These are phyloP conservation scores for Plecotus auritus DNA, from an alignment of 2,113 vertebrate genomes.

Conservation along the genomic window DNA sequence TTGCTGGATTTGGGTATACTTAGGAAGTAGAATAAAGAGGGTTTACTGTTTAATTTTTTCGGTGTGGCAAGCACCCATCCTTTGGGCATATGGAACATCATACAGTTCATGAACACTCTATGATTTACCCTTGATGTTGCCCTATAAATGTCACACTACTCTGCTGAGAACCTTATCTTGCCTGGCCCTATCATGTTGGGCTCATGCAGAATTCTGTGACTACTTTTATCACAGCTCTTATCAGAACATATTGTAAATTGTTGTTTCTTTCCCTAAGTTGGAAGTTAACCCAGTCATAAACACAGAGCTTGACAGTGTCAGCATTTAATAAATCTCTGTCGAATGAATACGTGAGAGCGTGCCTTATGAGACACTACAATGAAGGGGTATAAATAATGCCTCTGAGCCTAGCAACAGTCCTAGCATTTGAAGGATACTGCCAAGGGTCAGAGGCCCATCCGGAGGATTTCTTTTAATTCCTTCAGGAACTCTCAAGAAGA, in stretches of 20 bases:
- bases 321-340: not conserved
- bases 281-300: not conserved
- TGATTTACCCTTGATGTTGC: not conserved
- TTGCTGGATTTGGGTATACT: not conserved
- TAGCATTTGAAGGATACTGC: not conserved
- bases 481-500: slow-evolving; percentile 47
- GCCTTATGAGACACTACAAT: not conserved
- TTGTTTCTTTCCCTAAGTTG: not conserved
- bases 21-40: not conserved
- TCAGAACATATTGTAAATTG: not conserved
- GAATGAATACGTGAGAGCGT: not conserved
- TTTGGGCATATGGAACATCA: not conserved
- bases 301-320: not conserved
- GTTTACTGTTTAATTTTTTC: not conserved
- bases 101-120: not conserved
- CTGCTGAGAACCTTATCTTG: not conserved
- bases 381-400: not conserved
- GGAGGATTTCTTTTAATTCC: slow-evolving; percentile 46
- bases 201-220: not conserved
- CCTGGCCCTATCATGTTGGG: not conserved
- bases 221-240: not conserved
- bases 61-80: not conserved
- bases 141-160: not conserved
- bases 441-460: not conserved
- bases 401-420: not conserved